Conservation (phyloP, 1,140 invertebrate species). For the Trichonephila clavata region DNA sequence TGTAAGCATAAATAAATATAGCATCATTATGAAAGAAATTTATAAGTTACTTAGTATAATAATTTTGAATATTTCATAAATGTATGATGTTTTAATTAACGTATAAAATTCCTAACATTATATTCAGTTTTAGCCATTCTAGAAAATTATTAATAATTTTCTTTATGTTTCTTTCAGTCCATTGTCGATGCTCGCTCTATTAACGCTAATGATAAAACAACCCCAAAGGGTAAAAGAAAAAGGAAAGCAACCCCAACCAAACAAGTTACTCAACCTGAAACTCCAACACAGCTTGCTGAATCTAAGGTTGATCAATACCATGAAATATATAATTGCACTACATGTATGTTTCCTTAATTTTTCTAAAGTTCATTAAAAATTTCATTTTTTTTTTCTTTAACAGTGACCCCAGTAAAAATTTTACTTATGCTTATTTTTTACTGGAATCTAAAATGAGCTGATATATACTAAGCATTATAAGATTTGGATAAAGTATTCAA, state of each 20-base stretch:
- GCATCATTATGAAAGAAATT: too few relatives aligned
- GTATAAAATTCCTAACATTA: too few relatives aligned
- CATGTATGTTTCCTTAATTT: conserved; percentile 49
- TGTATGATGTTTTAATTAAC: too few relatives aligned
- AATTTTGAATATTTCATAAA: too few relatives aligned
- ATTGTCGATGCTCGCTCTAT: conserved; percentile 65
- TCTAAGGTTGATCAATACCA: conserved; percentile 53
- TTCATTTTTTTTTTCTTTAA: too few relatives aligned
- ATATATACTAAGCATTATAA: too few relatives aligned
- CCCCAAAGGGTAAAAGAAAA: not conserved
- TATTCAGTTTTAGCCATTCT: not conserved
- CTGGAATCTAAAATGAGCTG: too few relatives aligned
- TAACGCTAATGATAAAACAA: not conserved
- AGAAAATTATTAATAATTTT: not conserved
- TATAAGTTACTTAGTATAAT: too few relatives aligned
- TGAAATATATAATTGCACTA: conserved; percentile 36
- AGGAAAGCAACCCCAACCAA: conserved; percentile 27
- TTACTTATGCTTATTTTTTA: too few relatives aligned
- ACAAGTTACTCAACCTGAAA: not conserved
- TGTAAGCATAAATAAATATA: too few relatives aligned
- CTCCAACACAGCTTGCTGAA: conserved; percentile 42
- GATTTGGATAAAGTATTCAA: too few relatives aligned
- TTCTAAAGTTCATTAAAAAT: not conserved
- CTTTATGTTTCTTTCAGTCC: conserved; percentile 29
- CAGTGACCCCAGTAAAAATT: too few relatives aligned